Evolutionary conservation across 2,888 invertebrate genomes (phyloP), one percentile per base, ranked within the genome.

Genomic region (Lagria hirta): DNA sequence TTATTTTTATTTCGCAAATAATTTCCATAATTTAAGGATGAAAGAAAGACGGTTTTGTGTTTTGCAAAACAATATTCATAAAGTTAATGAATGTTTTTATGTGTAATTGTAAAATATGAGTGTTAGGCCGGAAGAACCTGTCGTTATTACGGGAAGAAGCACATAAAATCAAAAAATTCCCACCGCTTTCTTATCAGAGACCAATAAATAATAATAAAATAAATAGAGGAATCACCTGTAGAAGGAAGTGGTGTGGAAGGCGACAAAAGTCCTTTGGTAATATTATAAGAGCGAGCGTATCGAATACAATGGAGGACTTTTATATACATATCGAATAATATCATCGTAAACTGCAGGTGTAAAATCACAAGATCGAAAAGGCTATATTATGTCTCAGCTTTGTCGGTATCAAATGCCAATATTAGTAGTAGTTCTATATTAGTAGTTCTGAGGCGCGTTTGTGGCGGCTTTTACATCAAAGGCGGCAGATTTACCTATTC

Each of bases 121-220:
- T n/a, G n/a, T n/a, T n/a, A n/a, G n/a, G n/a, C 29, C 29, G 29
- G 29, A 29, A 12, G n/a, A n/a, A 32, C 2, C 2, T 11, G 32
- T 32, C 18, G 18, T 22, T 22, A 12, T n/a, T 8, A 18, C 38
- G 38, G 37, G 38, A 38, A 38, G 23, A 38, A 30, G 30, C 2
- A 13, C 27, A 52, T 41, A 38, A 38, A 38, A 37, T 38, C 38
- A 8, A 30, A 49, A 43, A 43, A 49, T 52, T 45, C 53, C 48
- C 45, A 49, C 49, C 54, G 49, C 23, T 48, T 44, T 24, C 54
- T 56, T 54, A 56, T 54, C 47, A 49, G n/a, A n/a, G 18, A 21
- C 41, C 52, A 32, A 53, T 55, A 55, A 55, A 55, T 53, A 53
- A 55, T 44, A 45, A 53, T 51, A 50, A 53, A 42, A 41, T 6